Percentiles rank a stretch among this genome's conserved stretches.
Evolutionary conservation across 2,888 invertebrate genomes (phyloP).

Genomic region (Oscheius sp.): DNA sequence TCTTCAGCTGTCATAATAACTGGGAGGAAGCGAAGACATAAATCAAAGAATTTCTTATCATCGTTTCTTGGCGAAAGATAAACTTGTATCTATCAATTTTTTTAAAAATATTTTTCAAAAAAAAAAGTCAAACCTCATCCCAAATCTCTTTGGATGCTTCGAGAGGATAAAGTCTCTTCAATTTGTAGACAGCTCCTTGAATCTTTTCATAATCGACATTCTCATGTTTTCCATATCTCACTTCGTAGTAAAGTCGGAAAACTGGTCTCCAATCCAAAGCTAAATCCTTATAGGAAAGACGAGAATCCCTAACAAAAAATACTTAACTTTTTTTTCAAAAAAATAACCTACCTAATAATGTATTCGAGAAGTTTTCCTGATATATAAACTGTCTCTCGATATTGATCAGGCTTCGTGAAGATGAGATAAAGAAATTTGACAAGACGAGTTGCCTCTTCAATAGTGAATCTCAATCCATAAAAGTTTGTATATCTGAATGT

Average conservation of each 20-base stretch:
- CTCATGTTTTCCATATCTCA: constrained; percentile 29
- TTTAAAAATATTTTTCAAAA: not conserved
- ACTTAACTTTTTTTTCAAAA: not conserved
- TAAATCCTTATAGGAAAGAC: constrained; percentile 31
- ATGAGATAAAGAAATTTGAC: constrained; percentile 32
- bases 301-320: constrained; percentile 24
- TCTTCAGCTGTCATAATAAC: constrained; percentile 37
- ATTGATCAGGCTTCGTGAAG: constrained; percentile 21
- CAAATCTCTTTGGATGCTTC: constrained; percentile 22
- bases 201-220: constrained; percentile 26
- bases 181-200: constrained; percentile 13
- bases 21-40: constrained; percentile 16
- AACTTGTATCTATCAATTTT: constrained; percentile 25
- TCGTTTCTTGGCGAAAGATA: constrained; percentile 26
- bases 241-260: constrained; percentile 32
- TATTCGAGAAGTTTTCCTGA: constrained; percentile 20
- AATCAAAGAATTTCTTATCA: constrained; percentile 24
- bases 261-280: constrained; percentile 45
- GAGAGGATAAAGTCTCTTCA: constrained; percentile 24
- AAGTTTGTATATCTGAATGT: constrained; percentile 33
- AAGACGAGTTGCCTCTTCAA: constrained; percentile 27
- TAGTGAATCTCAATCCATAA: constrained; percentile 40
- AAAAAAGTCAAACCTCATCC: constrained; percentile 21
- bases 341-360: constrained; percentile 22
- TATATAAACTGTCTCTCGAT: constrained; percentile 22